Conservation (phyloP, 2,888 invertebrate species). For the Pycnomerus fuliginosus region DNA sequence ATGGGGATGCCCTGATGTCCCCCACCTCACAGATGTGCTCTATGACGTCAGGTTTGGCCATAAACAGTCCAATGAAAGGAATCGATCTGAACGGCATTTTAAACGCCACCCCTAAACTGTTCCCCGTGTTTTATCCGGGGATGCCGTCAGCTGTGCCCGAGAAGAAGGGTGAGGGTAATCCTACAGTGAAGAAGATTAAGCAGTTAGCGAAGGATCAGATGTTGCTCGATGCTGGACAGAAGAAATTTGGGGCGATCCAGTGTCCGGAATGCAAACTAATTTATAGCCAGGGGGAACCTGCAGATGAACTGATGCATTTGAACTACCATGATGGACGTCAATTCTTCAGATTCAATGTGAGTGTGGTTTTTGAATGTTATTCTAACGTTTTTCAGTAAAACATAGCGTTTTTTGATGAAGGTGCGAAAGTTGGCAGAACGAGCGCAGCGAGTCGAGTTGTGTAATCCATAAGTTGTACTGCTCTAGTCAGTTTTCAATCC, state of each 20-base stretch:
- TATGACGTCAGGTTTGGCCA: constrained; percentile 54
- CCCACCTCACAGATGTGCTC: constrained; percentile 56
- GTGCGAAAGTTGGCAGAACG: not conserved
- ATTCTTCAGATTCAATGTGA: constrained; percentile 66
- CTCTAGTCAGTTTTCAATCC: too few species aligned
- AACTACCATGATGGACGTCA: constrained; percentile 70
- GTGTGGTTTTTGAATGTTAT: too few species aligned
- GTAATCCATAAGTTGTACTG: too few species aligned
- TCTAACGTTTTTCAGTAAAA: too few species aligned
- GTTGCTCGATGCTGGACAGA: constrained; percentile 84
- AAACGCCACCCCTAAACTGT: constrained; percentile 45
- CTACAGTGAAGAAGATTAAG: constrained; percentile 47
- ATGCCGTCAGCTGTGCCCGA: constrained; percentile 14
- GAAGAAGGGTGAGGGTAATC: constrained; percentile 3
- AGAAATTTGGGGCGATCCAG: constrained; percentile 71
- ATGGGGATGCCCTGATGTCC: constrained; percentile 45
- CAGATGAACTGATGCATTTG: constrained; percentile 75
- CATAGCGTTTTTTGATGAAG: constrained; percentile 12
- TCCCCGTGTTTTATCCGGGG: constrained; percentile 52
- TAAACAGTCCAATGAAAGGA: constrained; percentile 54
- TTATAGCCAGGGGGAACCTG: constrained; percentile 72
- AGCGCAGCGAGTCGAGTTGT: not conserved
- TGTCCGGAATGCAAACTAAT: constrained; percentile 74
- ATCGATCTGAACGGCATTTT: constrained; percentile 42
- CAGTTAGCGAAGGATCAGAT: constrained; percentile 64